These are phyloP conservation scores for Dolichoris vasculosae DNA, from an alignment of 1,140 invertebrate genomes.

Conservation along the genomic window DNA sequence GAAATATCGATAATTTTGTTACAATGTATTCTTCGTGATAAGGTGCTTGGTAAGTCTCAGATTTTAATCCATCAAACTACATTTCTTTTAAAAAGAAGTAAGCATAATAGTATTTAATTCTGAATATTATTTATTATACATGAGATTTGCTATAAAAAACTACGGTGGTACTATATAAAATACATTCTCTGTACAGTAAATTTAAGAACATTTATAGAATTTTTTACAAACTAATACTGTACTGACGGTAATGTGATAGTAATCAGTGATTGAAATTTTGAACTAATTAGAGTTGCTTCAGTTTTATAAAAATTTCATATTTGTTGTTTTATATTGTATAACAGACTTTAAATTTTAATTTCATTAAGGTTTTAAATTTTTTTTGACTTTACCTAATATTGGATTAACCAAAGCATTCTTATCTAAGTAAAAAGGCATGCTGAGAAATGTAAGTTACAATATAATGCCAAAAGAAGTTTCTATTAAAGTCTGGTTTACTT, in stretches of 20 bases:
- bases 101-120: background rate
- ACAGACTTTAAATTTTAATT: constrained; percentile 11
- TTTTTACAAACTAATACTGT: background rate
- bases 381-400: background rate
- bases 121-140: background rate
- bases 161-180: background rate
- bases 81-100: background rate
- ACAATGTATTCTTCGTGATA: background rate
- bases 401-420: constrained; percentile 19
- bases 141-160: background rate
- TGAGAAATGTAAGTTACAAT: background rate
- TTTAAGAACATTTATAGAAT: background rate
- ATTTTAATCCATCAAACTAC: background rate
- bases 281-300: background rate
- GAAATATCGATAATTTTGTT: background rate
- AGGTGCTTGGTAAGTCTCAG: background rate
- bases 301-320: background rate
- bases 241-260: background rate
- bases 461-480: constrained; percentile 24
- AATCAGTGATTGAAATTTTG: background rate
- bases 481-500: background rate
- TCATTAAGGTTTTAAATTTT: constrained; percentile 2
- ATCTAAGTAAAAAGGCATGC: background rate
- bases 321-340: background rate
- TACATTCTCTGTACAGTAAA: background rate